phyloP scores from a whole-genome alignment of 2,888 invertebrate species.

The Trichacis sp. region DNA sequence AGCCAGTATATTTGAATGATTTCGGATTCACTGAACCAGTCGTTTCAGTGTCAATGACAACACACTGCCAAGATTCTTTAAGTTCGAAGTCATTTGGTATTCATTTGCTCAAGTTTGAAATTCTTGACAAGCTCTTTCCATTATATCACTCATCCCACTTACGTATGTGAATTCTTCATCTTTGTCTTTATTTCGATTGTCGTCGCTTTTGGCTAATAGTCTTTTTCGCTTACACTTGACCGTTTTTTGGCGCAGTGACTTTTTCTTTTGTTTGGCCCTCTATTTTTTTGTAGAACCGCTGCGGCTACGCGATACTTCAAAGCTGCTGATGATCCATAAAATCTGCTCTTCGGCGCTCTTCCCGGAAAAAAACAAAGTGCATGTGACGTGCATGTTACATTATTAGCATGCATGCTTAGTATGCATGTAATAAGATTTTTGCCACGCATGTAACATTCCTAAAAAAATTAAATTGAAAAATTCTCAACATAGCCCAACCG shows the following conservation, averaged over 20 bases:
- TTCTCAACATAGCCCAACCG: too few relatives aligned
- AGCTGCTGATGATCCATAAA: conserved; percentile 19
- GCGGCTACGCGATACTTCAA: conserved; percentile 16
- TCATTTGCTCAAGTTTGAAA: background rate
- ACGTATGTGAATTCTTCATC: conserved; percentile 15
- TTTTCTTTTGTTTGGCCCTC: too few relatives aligned
- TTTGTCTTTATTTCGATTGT: background rate
- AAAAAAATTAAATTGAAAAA: too few relatives aligned
- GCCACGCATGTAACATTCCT: too few relatives aligned
- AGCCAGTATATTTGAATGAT: conserved; percentile 35
- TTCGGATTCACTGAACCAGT: conserved; percentile 29
- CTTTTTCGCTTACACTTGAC: conserved; percentile 1
- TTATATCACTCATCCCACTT: conserved; percentile 29
- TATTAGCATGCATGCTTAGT: too few relatives aligned
- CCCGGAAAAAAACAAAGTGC: too few relatives aligned
- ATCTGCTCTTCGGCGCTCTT: conserved; percentile 21
- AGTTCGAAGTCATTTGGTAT: conserved; percentile 15
- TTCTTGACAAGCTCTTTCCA: conserved; percentile 17
- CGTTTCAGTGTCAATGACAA: conserved; percentile 31
- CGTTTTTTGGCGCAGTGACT: background rate
- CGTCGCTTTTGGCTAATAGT: background rate
- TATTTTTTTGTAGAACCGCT: conserved; percentile 27
- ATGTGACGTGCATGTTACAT: too few relatives aligned
- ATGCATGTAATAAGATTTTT: too few relatives aligned
- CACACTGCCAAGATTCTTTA: conserved; percentile 13